Base-by-base conservation (phyloP, 2,797 vertebrate species). In the Falco rusticolus region DNA sequence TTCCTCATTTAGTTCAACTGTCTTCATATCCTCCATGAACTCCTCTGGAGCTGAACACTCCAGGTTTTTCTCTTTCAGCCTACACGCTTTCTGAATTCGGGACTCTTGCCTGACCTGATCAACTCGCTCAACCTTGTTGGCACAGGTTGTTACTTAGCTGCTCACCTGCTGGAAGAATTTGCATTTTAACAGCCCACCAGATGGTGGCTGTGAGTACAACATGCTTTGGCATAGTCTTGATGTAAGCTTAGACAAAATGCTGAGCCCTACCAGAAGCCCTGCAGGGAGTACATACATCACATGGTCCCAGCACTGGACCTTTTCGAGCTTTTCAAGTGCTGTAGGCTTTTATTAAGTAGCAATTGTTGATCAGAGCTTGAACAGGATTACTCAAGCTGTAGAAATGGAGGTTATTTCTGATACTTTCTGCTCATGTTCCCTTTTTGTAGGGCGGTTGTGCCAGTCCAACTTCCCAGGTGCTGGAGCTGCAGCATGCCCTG, bases 401-500 rank as follows among this genome's bases (percentile, higher is more conserved):
- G 68, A 39, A 71, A 10, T 1, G 0, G 87, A 43, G 22, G 50
- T 47, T 68, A 25, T 81, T 93, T 17, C 59, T 95, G 78, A 96
- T 57, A 34, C 48, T 77, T 79, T 96, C 53, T 90, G 86, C 93
- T 85, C 13, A 18, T 87, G 61, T 43, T 96, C 85, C 93, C 53
- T 89, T 19, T 85, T 31, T 43, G 9, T 11, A 99, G 99, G 99
- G 95, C 98, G 98, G 90, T 91, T 99, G 88, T 99, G 99, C 96
- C 99, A 98, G 98, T 98, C 98, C 19, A 98, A 97, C 94, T 88
- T 98, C 93, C 97, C 97, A 0, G 97, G 97, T 16, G 98, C 96
- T 9, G 98, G 98, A 60, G 98, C 98, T 17, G 94, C 98, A 3
- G 98, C 97, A 0, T 98, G 96, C 33, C 96, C 98, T 28, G 78